A percentile compares a stretch with the other conserved stretches of the same genome.
These are phyloP conservation scores for sheep (Ovis aries) DNA, from an alignment of 2,113 vertebrate species.

Conservation along the genomic window DNA sequence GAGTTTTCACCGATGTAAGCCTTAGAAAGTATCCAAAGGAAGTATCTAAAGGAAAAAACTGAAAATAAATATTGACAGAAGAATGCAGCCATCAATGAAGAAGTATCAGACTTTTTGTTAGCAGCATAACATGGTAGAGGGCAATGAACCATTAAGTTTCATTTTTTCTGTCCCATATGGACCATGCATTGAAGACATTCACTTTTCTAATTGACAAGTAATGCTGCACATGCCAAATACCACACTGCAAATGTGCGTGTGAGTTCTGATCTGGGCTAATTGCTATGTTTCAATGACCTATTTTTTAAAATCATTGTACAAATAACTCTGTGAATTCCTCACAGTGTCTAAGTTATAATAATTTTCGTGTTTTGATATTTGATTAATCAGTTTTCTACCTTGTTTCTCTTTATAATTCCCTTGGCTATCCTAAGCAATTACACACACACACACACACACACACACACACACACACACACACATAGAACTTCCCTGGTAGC, in stretches of 20 bases:
- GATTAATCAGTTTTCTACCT: neutral
- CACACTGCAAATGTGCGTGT: neutral
- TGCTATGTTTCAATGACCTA: neutral
- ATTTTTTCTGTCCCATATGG: neutral
- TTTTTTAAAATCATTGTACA: neutral
- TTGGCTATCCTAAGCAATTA: neutral
- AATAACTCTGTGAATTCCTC: neutral
- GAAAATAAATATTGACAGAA: neutral
- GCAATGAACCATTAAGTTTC: neutral
- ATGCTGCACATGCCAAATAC: accelerated
- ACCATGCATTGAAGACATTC: neutral
- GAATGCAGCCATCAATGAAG: neutral
- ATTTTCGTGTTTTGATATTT: neutral
- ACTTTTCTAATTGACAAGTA: neutral
- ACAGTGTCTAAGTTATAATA: neutral
- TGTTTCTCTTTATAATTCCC: neutral
- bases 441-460: neutral
- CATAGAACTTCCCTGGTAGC: neutral
- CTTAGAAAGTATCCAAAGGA: neutral
- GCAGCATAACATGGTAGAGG: neutral
- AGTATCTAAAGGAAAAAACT: neutral
- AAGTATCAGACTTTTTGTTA: neutral
- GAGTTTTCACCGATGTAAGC: neutral
- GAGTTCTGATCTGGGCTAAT: neutral
- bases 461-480: too few relatives aligned